phyloP scores from a whole-genome alignment of 2,888 invertebrate species.

The Sarcophaga variegata region DNA sequence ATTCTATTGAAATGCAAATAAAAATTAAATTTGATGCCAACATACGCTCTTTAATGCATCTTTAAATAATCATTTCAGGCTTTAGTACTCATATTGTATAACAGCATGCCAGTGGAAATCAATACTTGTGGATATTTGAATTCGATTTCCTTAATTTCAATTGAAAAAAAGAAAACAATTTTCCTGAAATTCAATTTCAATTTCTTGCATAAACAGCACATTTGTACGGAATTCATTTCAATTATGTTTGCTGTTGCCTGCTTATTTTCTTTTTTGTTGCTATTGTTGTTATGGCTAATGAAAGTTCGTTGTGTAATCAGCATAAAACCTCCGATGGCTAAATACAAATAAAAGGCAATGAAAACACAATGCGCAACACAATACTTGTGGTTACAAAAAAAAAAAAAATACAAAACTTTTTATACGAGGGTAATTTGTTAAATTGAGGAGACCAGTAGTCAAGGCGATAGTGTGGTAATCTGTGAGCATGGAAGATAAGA shows the following conservation, averaged over 20 bases:
- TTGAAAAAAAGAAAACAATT: not conserved
- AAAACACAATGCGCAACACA: not conserved
- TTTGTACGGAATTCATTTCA: not conserved
- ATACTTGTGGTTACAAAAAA: too few relatives aligned
- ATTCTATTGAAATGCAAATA: too few relatives aligned
- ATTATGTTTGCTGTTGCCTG: not conserved
- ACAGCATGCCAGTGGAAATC: too few relatives aligned
- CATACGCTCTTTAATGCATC: too few relatives aligned
- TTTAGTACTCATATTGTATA: too few relatives aligned
- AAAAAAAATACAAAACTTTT: too few relatives aligned
- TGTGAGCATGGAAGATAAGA: too few relatives aligned
- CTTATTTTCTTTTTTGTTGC: not conserved
- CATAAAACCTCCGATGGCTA: slow-evolving; percentile 24
- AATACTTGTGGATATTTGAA: not conserved
- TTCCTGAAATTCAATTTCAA: slow-evolving; percentile 15
- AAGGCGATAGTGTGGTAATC: too few relatives aligned
- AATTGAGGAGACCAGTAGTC: too few relatives aligned
- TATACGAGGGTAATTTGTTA: not conserved
- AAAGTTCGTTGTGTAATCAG: slow-evolving; percentile 33
- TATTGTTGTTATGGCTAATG: not conserved
- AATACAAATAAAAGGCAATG: slow-evolving; percentile 4
- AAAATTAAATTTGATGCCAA: too few relatives aligned
- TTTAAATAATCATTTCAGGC: too few relatives aligned
- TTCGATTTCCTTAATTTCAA: not conserved
- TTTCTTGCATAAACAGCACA: slow-evolving; percentile 28